Evolutionary conservation across 2,888 invertebrate species (phyloP), one percentile per base, ranked within the genome.

Genomic region (Cordilura impudica): DNA sequence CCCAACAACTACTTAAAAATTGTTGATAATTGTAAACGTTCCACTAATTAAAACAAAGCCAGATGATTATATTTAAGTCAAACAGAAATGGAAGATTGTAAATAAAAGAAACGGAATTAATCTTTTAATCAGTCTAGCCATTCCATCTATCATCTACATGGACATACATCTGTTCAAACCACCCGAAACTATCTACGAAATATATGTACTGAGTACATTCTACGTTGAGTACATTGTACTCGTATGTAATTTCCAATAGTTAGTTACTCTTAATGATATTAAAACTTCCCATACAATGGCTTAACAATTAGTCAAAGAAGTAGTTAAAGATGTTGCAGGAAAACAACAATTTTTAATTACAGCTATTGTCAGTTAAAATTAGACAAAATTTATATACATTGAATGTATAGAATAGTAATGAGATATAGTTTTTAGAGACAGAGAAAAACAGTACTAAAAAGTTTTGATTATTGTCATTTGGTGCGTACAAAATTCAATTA

Each of bases 311-410:
- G 49, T 39, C 35, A 4, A n/a, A 39, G 35, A 5, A 39, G 14
- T 39, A 39, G 35, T 39, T 39, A 39, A 65, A 65, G 49, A 65
- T 65, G 56, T 51, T 65, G 29, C n/a, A 16, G 6, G 14, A 65
- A 19, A 23, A 10, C 43, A n/a, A 45, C n/a, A 47, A 23, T 49
- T 61, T 65, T 78, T 76, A 78, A 69, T 76, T 73, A 60, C 65
- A 70, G 72, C 47, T 69, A 75, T 75, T 78, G 81, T 70, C 72
- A 74, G 75, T 58, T 35, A 49, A 73, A 72, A 76, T 80, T 60
- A 53, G 14, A 47, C 29, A 26, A 4, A 47, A 26, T 29, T 31
- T 47, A n/a, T n/a, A n/a, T 39, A 39, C 35, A 39, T 39, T 12
- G n/a, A 39, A 39, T 45, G 35, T 51, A 23, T 23, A 23, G 56